phyloP scores from a whole-genome alignment of 2,113 vertebrate genomes.

The Tricholaema leucomelas region DNA sequence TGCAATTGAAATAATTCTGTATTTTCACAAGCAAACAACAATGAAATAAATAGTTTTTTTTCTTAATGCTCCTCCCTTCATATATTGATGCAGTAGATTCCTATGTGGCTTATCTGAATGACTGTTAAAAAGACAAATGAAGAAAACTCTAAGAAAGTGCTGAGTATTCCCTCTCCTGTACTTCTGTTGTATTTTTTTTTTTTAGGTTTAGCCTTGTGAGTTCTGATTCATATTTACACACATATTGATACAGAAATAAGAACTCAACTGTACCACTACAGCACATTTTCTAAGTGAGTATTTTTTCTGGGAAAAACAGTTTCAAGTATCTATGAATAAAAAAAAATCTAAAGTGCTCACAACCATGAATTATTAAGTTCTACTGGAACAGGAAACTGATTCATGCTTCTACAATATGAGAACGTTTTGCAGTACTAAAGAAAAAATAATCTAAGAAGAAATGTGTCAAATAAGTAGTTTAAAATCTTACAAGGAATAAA shows the following conservation, averaged over 20 bases:
- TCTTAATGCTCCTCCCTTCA: neutral
- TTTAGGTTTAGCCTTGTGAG: neutral
- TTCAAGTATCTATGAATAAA: neutral
- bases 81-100: neutral
- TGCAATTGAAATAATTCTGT: neutral
- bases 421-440: neutral
- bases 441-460: neutral
- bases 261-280: neutral
- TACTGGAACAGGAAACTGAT: neutral
- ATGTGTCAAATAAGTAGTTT: neutral
- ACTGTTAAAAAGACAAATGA: neutral
- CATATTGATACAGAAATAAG: neutral
- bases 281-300: neutral
- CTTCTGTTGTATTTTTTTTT: too few species aligned
- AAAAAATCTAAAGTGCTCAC: neutral
- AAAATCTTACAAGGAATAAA: neutral
- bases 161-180: neutral
- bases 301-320: neutral
- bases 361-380: neutral
- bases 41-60: neutral
- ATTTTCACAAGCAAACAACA: neutral
- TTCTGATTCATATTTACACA: neutral
- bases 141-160: neutral
- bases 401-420: neutral
- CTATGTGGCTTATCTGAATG: neutral